Evolutionary conservation across 1,140 invertebrate species (phyloP), one percentile per base, ranked within the genome.

Genomic region (Drosophila kepulauana): DNA sequence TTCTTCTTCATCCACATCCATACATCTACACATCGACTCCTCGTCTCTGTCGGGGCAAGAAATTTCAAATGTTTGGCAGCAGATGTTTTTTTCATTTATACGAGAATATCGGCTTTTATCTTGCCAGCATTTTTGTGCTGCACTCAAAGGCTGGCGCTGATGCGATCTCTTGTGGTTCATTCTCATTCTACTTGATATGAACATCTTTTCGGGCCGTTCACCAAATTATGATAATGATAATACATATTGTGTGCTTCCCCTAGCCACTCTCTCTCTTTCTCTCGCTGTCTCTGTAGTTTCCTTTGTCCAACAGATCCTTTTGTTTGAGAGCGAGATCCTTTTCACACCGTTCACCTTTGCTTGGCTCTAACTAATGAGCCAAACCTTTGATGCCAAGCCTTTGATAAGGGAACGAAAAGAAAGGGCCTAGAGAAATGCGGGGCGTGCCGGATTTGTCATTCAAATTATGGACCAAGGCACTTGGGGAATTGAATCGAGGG

Each of bases 21-120:
- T 11, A 35, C 30, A 25, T 16, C 41, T 16, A 49, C 13, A 28
- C 35, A 67, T 25, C 11, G 11, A 7, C 38, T 43, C 35, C 20
- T 13, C 38, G 41, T 63, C 43, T 54, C 25, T 25, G 35, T 43
- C 38, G 16, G 33, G 57, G 28, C 62, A 72, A 66, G 64, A 70
- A 78, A 68, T 78, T 80, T 80, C 62, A 75, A 78, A 80, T 80
- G 78, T 70, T 80, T 80, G 48, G 78, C 71, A 78, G 78, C 78
- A 81, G 78, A 78, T 81, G 78, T 81, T 81, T 78, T 66, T 75
- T 78, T 61, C 62, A 72, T 72, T 72, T 66, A 43, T 65, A 43
- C 52, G 45, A 63, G 76, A 79, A 77, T 57, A 41, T 78, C 78
- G 70, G 75, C 78, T 80, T 80, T 80, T 80, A 75, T 78, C 78